Base-by-base conservation (phyloP, 2,113 vertebrate genomes). In the Australoheros scitulus region DNA sequence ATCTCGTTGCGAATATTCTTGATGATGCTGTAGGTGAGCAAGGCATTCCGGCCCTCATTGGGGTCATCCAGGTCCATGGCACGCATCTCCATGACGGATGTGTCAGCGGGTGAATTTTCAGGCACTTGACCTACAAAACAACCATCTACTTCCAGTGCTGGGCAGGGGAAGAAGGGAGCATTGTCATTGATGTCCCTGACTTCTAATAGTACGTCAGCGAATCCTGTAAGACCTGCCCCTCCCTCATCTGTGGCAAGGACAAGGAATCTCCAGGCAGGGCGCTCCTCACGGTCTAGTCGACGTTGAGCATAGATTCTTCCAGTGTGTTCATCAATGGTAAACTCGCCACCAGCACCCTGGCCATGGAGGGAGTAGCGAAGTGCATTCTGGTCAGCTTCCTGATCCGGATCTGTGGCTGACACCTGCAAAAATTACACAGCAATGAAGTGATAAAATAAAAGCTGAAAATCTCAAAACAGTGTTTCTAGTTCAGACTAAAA, bases 171-270 rank as follows among this genome's bases (percentile, higher is more conserved):
- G 47, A 96, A 92, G 6, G 97, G 97, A 0, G 94, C 84, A 0
- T 98, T 97, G 93, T 98, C 97, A 0, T 98, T 98, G 75, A 97
- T 89, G 2, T 98, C 97, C 24, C 76, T 90, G 83, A 97, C 96
- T 11, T 97, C 96, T 70, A 98, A 89, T 47, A 97, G 91, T 38
- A 97, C 97, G 3, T 98, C 97, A n/a, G 97, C 96, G 52, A 98
- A 97, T 29, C 97, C 97, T 0, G 97, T 97, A 56, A 97, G 93
- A 1, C 97, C 97, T 1, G 96, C 94, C 1, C 97, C 97, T 0
- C 89, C 95, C 63, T 97, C 97, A 47, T 97, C 97, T 0, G 97
- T 97, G 9, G 97, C 97, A 2, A 97, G 95, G 11, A 97, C 97
- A 0, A 97, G 96, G 56, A 97, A 97, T 18, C 93, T 95, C 97